These are phyloP conservation scores for Hydractinia symbiolongicarpus DNA, from an alignment of 30 jellyfish, hydroid and myxozoan species.

Conservation along the genomic window DNA sequence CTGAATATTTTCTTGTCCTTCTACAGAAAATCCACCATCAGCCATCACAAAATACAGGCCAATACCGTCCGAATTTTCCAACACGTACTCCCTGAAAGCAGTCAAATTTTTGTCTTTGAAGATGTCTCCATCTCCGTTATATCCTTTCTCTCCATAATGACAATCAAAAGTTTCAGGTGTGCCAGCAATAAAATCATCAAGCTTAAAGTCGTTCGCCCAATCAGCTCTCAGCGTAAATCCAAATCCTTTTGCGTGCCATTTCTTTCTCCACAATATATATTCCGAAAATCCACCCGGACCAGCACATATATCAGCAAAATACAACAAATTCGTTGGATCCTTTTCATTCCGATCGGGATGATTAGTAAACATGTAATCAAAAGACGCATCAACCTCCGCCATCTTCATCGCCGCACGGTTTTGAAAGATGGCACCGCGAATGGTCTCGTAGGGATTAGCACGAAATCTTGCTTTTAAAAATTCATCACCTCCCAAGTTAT, in stretches of 20 bases:
- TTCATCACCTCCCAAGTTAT: constrained; percentile 67
- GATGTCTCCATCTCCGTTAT: constrained; percentile 92
- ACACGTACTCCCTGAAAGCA: constrained; percentile 59
- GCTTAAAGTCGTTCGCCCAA: constrained; percentile 86
- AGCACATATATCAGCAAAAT: constrained; percentile 97
- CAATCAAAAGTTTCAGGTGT: constrained; percentile 96
- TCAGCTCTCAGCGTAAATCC: constrained; percentile 85
- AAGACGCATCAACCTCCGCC: constrained; percentile 94
- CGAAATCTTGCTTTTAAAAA: constrained; percentile 82
- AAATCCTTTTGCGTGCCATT: constrained; percentile 91
- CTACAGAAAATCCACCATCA: constrained; percentile 97
- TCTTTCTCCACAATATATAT: constrained; percentile 81
- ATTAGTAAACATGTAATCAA: constrained; percentile 78
- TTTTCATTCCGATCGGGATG: constrained; percentile 40
- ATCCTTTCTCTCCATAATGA: constrained; percentile 87
- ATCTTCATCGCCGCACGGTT: constrained; percentile 97
- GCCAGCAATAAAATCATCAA: constrained; percentile 83
- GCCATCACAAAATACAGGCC: constrained; percentile 98
- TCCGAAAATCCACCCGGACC: constrained; percentile 99
- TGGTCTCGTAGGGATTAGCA: constrained; percentile 85
- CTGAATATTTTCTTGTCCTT: constrained; percentile 93
- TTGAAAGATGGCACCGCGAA: constrained; percentile 93
- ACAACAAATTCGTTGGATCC: constrained; percentile 46
- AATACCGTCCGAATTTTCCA: constrained; percentile 60
- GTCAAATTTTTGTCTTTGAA: constrained; percentile 68